Conservation (phyloP, 1,140 invertebrate species). For the Cotesia glomerata region DNA sequence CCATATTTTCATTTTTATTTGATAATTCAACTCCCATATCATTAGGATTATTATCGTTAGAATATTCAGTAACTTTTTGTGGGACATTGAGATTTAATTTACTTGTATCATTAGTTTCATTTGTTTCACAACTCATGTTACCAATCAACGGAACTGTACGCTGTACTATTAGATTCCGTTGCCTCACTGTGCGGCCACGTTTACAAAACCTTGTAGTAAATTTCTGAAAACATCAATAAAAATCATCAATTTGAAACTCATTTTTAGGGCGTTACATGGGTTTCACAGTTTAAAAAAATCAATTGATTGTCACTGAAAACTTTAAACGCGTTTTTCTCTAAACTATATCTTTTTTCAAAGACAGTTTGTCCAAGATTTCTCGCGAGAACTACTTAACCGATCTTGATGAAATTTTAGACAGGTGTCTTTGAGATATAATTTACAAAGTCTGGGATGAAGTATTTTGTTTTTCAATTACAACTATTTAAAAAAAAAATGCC, state of each 20-base stretch:
- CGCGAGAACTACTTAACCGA: no score
- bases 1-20: neutral
- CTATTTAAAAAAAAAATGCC: no score
- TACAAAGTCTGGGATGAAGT: no score
- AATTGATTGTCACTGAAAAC: no score
- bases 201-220: slow-evolving; percentile 62
- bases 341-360: no score
- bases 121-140: neutral
- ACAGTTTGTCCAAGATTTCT: no score
- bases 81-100: neutral
- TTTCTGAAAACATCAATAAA: slow-evolving; percentile 47
- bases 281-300: no score
- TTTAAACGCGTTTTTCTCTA: no score
- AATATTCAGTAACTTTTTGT: neutral
- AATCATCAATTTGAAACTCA: neutral
- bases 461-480: no score
- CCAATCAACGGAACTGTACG: slow-evolving; percentile 62
- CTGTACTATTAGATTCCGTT: slow-evolving; percentile 68
- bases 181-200: slow-evolving; percentile 60
- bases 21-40: neutral
- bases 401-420: no score
- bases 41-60: neutral
- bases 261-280: no score
- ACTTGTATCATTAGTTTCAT: neutral
- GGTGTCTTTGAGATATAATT: no score